A percentile compares a stretch with the other conserved stretches of the same genome.
These are phyloP conservation scores for Epirrhoe alternata DNA, from an alignment of 2,888 invertebrate genomes.

Conservation along the genomic window DNA sequence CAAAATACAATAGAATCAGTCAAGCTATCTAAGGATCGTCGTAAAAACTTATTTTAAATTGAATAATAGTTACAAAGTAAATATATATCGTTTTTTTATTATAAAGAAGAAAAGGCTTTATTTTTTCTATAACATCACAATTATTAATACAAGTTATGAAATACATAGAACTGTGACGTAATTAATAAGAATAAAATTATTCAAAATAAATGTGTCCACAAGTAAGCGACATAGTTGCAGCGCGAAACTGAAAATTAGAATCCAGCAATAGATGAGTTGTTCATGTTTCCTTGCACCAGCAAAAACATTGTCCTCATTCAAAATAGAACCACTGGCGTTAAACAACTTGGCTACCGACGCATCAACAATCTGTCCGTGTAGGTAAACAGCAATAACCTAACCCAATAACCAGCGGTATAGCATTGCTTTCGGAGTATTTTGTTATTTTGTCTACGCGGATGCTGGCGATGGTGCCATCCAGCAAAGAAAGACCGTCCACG, in stretches of 20 bases:
- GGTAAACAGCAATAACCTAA: slow-evolving; percentile 82
- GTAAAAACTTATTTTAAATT: too few relatives aligned
- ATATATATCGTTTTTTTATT: too few relatives aligned
- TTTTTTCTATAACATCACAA: neutral
- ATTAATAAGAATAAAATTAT: neutral
- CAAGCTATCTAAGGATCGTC: too few relatives aligned
- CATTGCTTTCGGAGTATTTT: slow-evolving; percentile 83
- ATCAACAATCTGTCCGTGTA: slow-evolving; percentile 76
- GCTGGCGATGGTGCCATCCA: slow-evolving; percentile 75
- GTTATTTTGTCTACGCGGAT: slow-evolving; percentile 85
- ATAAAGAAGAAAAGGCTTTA: too few relatives aligned
- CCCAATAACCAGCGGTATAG: slow-evolving; percentile 80
- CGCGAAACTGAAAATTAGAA: slow-evolving; percentile 18
- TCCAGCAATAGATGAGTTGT: slow-evolving; percentile 20
- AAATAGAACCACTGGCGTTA: slow-evolving; percentile 64
- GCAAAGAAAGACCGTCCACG: slow-evolving; percentile 44
- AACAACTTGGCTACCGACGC: slow-evolving; percentile 75
- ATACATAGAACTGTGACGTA: neutral
- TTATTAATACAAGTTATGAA: neutral
- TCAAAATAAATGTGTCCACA: slow-evolving; percentile 5
- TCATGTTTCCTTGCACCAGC: slow-evolving; percentile 35
- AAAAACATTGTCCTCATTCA: slow-evolving; percentile 50
- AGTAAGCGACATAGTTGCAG: slow-evolving; percentile 18
- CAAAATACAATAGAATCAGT: too few relatives aligned
- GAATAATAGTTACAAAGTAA: too few relatives aligned